A percentile compares a stretch with the other conserved stretches of the same genome.
Evolutionary conservation across 2,113 vertebrate genomes (phyloP).

Genomic region (Lycaon pictus): DNA sequence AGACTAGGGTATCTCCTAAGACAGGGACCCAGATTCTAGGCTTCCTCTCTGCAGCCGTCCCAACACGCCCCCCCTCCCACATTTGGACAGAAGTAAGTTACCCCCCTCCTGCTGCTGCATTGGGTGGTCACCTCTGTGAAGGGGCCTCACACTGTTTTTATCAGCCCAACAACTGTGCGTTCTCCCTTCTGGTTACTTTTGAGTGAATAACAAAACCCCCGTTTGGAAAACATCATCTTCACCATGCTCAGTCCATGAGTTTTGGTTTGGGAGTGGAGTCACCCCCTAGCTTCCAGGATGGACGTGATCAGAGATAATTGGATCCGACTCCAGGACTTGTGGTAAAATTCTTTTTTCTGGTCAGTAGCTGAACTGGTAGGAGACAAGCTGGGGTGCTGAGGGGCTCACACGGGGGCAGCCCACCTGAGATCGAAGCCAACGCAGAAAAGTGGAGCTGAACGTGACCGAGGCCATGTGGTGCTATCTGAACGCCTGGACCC

Average conservation of each 20-base stretch:
- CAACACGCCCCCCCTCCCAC: neutral
- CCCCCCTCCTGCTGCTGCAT: neutral
- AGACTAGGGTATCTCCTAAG: neutral
- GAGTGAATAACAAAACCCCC: neutral
- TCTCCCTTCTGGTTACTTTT: neutral
- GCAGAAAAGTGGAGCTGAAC: neutral
- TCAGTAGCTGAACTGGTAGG: neutral
- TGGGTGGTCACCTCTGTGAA: neutral
- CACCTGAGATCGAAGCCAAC: neutral
- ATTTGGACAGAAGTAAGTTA: neutral
- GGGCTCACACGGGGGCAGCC: neutral
- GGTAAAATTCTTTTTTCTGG: neutral
- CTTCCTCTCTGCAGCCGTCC: neutral
- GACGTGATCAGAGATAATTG: neutral
- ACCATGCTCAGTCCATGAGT: neutral
- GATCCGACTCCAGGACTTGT: neutral
- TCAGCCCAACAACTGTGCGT: neutral
- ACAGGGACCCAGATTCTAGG: neutral
- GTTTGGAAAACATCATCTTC: neutral
- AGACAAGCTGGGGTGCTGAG: neutral
- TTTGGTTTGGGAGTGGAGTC: neutral
- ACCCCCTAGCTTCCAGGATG: neutral
- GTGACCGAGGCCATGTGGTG: neutral
- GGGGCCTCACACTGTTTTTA: neutral
- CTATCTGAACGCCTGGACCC: neutral